A percentile compares a stretch with the other conserved stretches of the same genome.
Evolutionary conservation across 2,113 vertebrate genomes (phyloP).

Genomic region (Pungitius pungitius): DNA sequence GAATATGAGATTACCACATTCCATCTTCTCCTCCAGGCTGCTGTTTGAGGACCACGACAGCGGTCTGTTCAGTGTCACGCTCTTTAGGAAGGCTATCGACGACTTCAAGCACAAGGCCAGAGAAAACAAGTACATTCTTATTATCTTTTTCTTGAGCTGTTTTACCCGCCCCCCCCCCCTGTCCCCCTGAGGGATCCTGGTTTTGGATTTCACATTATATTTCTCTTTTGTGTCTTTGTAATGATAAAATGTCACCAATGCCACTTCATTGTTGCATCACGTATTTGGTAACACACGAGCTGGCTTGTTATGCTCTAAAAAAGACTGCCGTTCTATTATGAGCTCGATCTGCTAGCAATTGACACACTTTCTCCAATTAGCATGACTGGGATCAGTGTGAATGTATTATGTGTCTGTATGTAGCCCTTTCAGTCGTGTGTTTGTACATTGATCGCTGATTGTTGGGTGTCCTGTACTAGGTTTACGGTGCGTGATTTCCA

Average conservation of each 20-base stretch:
- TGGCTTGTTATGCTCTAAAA: conserved; percentile 25
- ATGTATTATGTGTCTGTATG: background rate
- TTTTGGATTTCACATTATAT: background rate
- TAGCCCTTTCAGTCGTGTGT: conserved; percentile 2
- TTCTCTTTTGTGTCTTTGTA: conserved; percentile 15
- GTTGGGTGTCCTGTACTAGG: conserved; percentile 72
- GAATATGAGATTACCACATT: background rate
- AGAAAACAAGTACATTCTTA: conserved; percentile 90
- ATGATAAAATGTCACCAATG: background rate
- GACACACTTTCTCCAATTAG: conserved; percentile 35
- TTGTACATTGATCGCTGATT: conserved; percentile 15
- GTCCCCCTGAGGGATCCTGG: background rate
- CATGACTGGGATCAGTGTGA: conserved; percentile 19
- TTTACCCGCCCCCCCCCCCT: background rate
- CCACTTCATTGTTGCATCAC: background rate
- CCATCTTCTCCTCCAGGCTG: conserved; percentile 76
- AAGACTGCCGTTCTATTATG: background rate
- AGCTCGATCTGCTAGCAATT: conserved; percentile 6
- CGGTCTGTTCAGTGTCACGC: conserved; percentile 94
- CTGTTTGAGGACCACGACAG: conserved; percentile 96
- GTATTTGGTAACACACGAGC: background rate
- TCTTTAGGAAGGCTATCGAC: conserved; percentile 96
- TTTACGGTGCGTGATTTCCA: conserved; percentile 97
- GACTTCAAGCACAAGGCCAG: conserved; percentile 98
- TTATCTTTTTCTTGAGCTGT: background rate